Percentiles rank a stretch among this genome's conserved stretches.
These are phyloP conservation scores for Ochlodes sylvanus DNA, from an alignment of 2,888 invertebrate genomes.

Conservation along the genomic window DNA sequence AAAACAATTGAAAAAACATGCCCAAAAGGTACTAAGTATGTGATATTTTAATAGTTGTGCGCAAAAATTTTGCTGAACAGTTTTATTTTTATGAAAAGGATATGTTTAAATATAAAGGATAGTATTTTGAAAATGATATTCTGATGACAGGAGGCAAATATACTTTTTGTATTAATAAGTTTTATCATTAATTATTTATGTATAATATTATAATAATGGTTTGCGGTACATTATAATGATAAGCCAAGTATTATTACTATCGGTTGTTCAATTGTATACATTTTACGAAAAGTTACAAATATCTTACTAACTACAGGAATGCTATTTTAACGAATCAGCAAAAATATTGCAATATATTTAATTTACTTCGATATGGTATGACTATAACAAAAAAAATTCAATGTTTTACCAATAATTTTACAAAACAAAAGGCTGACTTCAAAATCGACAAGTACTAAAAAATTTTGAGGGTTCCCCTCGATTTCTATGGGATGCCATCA, in stretches of 20 bases:
- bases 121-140: conserved; percentile 63
- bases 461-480: too few relatives aligned
- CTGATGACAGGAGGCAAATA: conserved; percentile 48
- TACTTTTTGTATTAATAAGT: conserved; percentile 6
- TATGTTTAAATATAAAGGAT: conserved; percentile 57
- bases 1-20: conserved; percentile 40
- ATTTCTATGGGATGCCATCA: too few relatives aligned
- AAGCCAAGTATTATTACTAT: conserved; percentile 18
- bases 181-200: conserved; percentile 27
- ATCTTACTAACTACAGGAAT: neutral
- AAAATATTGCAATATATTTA: neutral
- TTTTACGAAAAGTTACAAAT: conserved; percentile 15
- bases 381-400: neutral
- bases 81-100: conserved; percentile 60
- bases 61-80: conserved; percentile 63
- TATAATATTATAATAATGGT: conserved; percentile 3
- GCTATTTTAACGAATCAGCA: neutral
- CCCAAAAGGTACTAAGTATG: conserved; percentile 40
- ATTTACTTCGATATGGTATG: neutral
- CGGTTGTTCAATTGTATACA: conserved; percentile 3
- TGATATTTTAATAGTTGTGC: conserved; percentile 61
- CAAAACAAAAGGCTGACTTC: too few relatives aligned
- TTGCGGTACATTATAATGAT: conserved; percentile 19
- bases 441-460: too few relatives aligned
- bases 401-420: too few relatives aligned